Conservation (phyloP, 2,888 invertebrate species). For the Drosophila neotestacea region DNA sequence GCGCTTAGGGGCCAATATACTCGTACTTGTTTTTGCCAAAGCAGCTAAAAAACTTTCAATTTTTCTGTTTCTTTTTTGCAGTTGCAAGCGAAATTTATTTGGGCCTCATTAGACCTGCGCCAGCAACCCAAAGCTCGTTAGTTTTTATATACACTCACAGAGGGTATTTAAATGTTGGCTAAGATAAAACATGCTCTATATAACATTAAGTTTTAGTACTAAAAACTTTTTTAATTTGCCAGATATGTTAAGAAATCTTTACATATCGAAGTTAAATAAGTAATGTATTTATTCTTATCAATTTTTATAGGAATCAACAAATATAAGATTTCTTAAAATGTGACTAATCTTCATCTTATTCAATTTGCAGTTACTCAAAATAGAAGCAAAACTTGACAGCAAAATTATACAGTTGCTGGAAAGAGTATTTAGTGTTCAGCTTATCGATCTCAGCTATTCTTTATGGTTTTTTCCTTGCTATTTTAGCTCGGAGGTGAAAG, state of each 20-base stretch:
- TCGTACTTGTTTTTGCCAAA: constrained; percentile 10
- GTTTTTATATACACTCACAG: constrained; percentile 7
- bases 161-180: not conserved
- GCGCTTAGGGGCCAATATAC: constrained; percentile 37
- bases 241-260: not conserved
- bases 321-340: not conserved
- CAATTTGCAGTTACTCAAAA: no score
- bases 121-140: constrained; percentile 37
- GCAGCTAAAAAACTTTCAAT: constrained; percentile 25
- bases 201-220: no score
- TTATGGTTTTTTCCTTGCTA: constrained; percentile 6
- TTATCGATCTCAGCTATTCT: not conserved
- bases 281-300: no score
- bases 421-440: not conserved
- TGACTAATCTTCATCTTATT: no score
- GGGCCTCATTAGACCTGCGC: constrained; percentile 45
- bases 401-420: not conserved
- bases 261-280: not conserved
- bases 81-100: constrained; percentile 50
- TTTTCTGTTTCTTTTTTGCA: constrained; percentile 6
- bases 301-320: not conserved
- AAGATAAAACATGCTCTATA: no score
- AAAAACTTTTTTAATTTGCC: no score
- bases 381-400: no score
- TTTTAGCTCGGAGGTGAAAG: constrained; percentile 21